Base-by-base conservation (phyloP, 2,113 vertebrate species). In the Chaenogobius annularis region DNA sequence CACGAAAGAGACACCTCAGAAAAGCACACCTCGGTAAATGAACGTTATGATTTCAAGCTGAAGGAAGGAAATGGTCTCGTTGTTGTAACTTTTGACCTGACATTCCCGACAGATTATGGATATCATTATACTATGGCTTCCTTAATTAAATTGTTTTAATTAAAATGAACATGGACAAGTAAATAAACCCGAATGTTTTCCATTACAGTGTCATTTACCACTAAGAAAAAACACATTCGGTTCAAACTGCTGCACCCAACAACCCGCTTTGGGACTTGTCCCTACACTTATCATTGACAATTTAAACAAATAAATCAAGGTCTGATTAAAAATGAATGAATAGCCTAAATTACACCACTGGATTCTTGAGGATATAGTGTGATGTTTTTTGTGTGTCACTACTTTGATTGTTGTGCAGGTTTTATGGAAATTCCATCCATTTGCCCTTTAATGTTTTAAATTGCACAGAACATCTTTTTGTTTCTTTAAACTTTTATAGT, bases 1-100 rank as follows among this genome's bases (percentile, higher is more conserved):
- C n/a, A 20, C 54, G 22, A 26, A 58, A 1, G 47, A 73, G 72
- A 70, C 73, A 76, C 0, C n/a, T n/a, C n/a, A 72, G 73, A 43
- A 40, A 20, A n/a, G 35, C 1, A 3, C 11, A 35, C 6, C 2
- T 61, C 13, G 1, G 58, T 31, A 35, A 20, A 20, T 40, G 31
- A 63, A 40, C 9, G 3, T 40, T 23, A 61, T 61, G 15, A n/a
- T n/a, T n/a, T 37, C n/a, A 43, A 17, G 40, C 7, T 40, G n/a
- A 44, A 65, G 17, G 10, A 22, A 47, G 58, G 26, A 35, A 19
- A 17, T 61, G 17, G 26, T 61, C 7, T 7, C 6, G 26, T 61
- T 17, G 7, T 31, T 26, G 55, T 58, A 13, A 26, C 20, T 26
- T 58, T 31, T 17, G 5, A 59, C 5, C 56, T 59, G 31, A 61